A percentile compares a stretch with the other conserved stretches of the same genome.
Conservation (phyloP, 2,113 vertebrate genomes). For the Sapayoa aenigma region DNA sequence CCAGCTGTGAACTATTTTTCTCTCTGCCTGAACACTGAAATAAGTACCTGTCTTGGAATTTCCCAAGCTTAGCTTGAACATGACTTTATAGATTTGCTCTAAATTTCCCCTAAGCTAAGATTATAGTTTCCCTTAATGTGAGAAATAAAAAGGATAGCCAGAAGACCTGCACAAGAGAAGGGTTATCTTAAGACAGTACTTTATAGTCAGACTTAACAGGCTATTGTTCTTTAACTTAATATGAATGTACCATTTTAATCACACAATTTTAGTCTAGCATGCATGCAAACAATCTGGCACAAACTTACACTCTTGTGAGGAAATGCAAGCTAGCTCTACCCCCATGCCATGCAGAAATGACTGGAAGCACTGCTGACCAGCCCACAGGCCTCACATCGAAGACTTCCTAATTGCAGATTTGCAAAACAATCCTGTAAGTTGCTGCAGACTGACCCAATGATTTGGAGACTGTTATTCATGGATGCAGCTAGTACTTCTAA, state of each 20-base stretch:
- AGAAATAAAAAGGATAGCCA: neutral
- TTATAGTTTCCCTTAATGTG: neutral
- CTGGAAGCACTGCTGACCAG: neutral
- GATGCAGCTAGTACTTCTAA: neutral
- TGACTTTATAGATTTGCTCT: neutral
- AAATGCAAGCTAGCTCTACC: neutral
- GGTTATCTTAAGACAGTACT: neutral
- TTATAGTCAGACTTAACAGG: neutral
- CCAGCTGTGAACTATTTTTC: conserved; percentile 49
- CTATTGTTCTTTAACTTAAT: neutral
- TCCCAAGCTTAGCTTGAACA: conserved; percentile 44
- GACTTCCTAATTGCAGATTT: neutral
- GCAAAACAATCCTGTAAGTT: neutral
- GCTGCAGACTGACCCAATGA: neutral
- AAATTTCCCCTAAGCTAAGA: conserved; percentile 2
- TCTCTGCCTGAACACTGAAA: conserved; percentile 32
- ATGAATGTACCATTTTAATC: neutral
- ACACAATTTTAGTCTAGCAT: neutral
- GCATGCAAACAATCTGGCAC: neutral
- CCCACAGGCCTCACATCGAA: neutral
- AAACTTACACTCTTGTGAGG: neutral
- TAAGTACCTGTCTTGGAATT: conserved; percentile 19
- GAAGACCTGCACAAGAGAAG: too few species aligned
- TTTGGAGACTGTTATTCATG: neutral
- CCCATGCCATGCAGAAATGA: fast-evolving